Conservation (phyloP, 2,888 invertebrate species). For the Tipula unca region DNA sequence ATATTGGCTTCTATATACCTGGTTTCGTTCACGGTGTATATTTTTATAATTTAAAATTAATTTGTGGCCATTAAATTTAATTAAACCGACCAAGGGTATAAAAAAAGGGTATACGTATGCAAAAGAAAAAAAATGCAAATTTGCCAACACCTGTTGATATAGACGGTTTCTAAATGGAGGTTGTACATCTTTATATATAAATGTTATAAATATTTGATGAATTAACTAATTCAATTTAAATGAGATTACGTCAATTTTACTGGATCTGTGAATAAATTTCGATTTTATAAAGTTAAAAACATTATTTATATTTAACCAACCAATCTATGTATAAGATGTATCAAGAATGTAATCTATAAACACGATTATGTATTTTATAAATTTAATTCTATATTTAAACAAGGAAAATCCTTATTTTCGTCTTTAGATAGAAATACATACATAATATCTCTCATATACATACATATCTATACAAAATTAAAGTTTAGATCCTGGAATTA, state of each 20-base stretch:
- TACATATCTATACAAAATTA: neutral
- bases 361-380: neutral
- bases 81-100: neutral
- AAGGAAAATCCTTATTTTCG: neutral
- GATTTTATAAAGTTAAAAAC: neutral
- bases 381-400: neutral
- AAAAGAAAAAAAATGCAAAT: neutral
- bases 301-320: neutral
- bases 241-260: neutral
- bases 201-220: neutral
- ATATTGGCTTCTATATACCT: neutral
- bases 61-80: neutral
- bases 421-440: neutral
- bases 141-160: neutral
- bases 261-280: neutral
- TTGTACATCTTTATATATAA: neutral
- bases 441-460: neutral
- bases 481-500: neutral
- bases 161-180: neutral
- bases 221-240: neutral
- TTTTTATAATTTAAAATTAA: neutral
- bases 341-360: neutral
- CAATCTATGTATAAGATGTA: neutral
- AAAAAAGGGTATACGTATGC: neutral
- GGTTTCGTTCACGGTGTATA: neutral